A percentile compares a stretch with the other conserved stretches of the same genome.
phyloP scores from a whole-genome alignment of 1,140 invertebrate species.

The Acromyrmex heyeri region DNA sequence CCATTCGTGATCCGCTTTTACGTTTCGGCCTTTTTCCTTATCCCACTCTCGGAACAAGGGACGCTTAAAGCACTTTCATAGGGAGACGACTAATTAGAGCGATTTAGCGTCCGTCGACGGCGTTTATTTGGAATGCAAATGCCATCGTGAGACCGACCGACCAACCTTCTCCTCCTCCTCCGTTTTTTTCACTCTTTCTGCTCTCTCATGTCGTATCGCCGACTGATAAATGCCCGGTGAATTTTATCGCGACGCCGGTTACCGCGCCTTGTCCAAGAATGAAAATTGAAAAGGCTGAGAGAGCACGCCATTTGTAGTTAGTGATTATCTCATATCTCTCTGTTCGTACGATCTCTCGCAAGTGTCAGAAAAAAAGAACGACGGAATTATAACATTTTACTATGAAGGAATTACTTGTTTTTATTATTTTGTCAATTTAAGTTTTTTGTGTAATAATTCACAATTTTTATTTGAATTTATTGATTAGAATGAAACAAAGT shows the following conservation, averaged over 20 bases:
- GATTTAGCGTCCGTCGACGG: constrained; percentile 72
- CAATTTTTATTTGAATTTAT: not conserved
- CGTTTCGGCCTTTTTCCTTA: constrained; percentile 66
- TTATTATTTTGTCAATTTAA: not conserved
- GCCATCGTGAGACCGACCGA: constrained; percentile 55
- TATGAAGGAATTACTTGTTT: not conserved
- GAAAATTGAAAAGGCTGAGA: constrained; percentile 52
- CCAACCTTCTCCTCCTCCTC: not conserved
- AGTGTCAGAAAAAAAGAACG: not conserved
- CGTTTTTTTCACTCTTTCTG: not conserved
- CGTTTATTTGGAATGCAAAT: constrained; percentile 78
- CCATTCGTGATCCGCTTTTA: constrained; percentile 37
- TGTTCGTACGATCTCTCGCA: not conserved
- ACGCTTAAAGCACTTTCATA: constrained; percentile 76
- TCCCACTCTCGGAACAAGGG: constrained; percentile 72
- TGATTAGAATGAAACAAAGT: not conserved
- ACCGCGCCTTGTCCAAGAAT: constrained; percentile 48
- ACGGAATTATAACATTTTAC: not conserved
- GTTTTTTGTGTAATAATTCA: not conserved
- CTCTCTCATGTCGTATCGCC: constrained; percentile 37
- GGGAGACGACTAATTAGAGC: constrained; percentile 76
- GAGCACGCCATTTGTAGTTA: constrained; percentile 46
- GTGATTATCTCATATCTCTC: constrained; percentile 43
- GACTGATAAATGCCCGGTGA: constrained; percentile 58
- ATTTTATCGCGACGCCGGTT: constrained; percentile 56